phyloP scores from a whole-genome alignment of 2,113 vertebrate species.

The Neoarius graeffei region DNA sequence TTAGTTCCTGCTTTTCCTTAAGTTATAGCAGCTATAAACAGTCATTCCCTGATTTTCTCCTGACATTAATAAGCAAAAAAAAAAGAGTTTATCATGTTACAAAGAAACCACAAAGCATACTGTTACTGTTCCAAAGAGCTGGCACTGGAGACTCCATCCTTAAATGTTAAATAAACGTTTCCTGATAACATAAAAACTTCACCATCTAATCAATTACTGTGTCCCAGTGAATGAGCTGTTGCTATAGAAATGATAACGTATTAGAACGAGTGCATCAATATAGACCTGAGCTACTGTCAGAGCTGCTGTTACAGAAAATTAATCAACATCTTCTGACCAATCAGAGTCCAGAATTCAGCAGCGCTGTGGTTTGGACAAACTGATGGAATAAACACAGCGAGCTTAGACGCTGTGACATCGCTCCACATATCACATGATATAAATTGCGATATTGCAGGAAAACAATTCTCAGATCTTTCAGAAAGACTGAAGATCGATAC shows the following conservation, averaged over 20 bases:
- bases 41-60: background rate
- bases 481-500: slow-evolving; percentile 34
- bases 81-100: background rate
- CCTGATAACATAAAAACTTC: background rate
- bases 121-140: background rate
- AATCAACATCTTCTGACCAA: background rate
- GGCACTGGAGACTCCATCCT: background rate
- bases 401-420: background rate
- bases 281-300: background rate
- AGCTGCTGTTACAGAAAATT: background rate
- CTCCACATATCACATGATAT: background rate
- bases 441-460: slow-evolving; percentile 1
- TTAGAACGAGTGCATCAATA: background rate
- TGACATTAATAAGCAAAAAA: background rate
- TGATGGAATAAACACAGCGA: background rate
- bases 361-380: background rate
- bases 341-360: background rate
- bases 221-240: background rate
- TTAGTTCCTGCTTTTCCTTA: background rate
- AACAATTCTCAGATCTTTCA: slow-evolving; percentile 19
- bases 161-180: background rate
- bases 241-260: background rate
- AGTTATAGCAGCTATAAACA: background rate
- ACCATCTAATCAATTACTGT: background rate
- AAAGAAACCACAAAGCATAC: background rate